Evolutionary conservation across 2,888 invertebrate species (phyloP).

Genomic region (Apeira syringaria): DNA sequence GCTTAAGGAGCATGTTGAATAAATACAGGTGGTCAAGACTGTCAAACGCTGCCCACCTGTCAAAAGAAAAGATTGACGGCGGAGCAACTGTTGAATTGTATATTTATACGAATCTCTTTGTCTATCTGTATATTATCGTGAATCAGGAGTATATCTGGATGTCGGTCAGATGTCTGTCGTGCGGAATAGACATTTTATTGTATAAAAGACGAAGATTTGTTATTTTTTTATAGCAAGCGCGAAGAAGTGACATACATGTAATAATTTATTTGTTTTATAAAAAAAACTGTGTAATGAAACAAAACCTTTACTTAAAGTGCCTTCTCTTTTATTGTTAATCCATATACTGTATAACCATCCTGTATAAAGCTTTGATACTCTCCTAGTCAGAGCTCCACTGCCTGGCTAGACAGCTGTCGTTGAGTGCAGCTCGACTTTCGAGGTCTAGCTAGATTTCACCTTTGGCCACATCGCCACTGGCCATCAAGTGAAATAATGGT

Average conservation of each 20-base stretch:
- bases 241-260: constrained; percentile 10
- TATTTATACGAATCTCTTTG: constrained; percentile 45
- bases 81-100: constrained; percentile 47
- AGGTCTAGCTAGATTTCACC: too few species aligned
- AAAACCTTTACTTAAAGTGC: too few species aligned
- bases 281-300: too few species aligned
- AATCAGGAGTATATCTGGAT: constrained; percentile 55
- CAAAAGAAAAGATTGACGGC: constrained; percentile 46
- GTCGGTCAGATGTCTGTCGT: constrained; percentile 50
- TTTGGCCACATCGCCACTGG: too few species aligned
- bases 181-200: constrained; percentile 23
- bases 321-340: too few species aligned
- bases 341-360: too few species aligned
- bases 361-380: too few species aligned
- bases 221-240: constrained; percentile 25
- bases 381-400: too few species aligned
- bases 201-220: constrained; percentile 19
- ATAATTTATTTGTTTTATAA: too few species aligned
- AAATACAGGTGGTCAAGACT: constrained; percentile 48
- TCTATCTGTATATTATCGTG: constrained; percentile 42
- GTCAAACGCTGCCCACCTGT: constrained; percentile 53
- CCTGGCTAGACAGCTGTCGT: too few species aligned
- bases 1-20: constrained; percentile 39
- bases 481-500: too few species aligned
- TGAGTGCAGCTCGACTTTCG: too few species aligned